phyloP scores from a whole-genome alignment of 2,113 vertebrate genomes.

The Rhegmatorhina hoffmannsi region DNA sequence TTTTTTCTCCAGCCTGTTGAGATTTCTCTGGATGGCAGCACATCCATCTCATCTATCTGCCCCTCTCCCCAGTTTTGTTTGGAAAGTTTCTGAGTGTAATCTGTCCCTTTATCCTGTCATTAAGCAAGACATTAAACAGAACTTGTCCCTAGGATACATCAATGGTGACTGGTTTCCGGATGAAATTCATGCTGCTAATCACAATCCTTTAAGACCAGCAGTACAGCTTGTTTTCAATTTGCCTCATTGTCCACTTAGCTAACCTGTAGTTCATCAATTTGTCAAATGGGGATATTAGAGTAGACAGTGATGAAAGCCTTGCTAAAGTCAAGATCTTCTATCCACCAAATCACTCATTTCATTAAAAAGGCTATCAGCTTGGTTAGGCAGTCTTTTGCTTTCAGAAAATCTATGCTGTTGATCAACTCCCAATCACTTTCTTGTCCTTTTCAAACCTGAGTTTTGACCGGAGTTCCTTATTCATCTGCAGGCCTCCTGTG shows the following conservation, averaged over 20 bases:
- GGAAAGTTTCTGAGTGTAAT: background rate
- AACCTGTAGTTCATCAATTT: background rate
- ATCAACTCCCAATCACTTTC: background rate
- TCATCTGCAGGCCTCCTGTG: background rate
- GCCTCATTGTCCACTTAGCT: background rate
- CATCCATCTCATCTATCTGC: background rate
- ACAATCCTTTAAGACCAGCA: background rate
- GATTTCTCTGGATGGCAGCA: background rate
- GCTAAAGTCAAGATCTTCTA: background rate
- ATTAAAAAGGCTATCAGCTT: background rate
- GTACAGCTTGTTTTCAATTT: background rate
- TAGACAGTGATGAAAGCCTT: background rate
- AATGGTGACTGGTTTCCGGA: background rate
- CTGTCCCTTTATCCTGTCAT: background rate
- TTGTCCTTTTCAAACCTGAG: background rate
- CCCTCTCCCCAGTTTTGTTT: background rate
- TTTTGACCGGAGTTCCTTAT: background rate
- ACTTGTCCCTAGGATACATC: background rate
- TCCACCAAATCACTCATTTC: background rate
- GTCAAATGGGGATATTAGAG: background rate
- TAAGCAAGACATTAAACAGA: background rate
- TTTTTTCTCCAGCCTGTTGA: background rate
- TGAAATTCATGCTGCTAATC: background rate
- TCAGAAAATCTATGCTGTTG: background rate
- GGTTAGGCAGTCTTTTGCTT: background rate